Conservation (phyloP, 2,113 vertebrate species). For the Amazona vittata region DNA sequence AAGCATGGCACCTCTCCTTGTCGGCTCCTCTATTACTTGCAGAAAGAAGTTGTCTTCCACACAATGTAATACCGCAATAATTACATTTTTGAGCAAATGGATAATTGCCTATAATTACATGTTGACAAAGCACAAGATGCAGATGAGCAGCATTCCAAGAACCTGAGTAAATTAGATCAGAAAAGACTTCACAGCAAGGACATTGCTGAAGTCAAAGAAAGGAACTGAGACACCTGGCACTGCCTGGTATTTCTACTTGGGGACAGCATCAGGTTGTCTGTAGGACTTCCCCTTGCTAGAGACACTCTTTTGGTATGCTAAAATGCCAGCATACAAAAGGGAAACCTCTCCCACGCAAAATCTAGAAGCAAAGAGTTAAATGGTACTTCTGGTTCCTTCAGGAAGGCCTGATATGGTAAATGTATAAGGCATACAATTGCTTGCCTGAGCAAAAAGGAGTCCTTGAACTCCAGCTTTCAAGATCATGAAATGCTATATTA, state of each 20-base stretch:
- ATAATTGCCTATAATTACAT: not conserved
- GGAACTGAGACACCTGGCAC: not conserved
- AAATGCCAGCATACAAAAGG: not conserved
- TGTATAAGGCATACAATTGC: not conserved
- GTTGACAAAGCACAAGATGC: not conserved
- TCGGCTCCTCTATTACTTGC: no score
- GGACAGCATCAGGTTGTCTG: not conserved
- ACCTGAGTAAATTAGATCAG: not conserved
- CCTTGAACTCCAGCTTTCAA: not conserved
- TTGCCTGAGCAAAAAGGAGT: not conserved
- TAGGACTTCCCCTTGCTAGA: not conserved
- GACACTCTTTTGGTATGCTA: not conserved
- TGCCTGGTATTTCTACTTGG: not conserved
- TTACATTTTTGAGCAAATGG: not conserved
- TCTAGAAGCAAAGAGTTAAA: not conserved
- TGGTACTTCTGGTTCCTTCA: not conserved
- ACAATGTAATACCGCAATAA: not conserved
- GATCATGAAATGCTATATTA: not conserved
- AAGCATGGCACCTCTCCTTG: no score
- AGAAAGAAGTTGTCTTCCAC: no score
- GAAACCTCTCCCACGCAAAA: not conserved
- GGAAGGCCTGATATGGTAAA: not conserved
- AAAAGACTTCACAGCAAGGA: not conserved
- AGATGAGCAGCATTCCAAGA: not conserved
- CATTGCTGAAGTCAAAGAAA: not conserved